phyloP scores from a whole-genome alignment of 2,797 vertebrate genomes.

The Bradypus variegatus region DNA sequence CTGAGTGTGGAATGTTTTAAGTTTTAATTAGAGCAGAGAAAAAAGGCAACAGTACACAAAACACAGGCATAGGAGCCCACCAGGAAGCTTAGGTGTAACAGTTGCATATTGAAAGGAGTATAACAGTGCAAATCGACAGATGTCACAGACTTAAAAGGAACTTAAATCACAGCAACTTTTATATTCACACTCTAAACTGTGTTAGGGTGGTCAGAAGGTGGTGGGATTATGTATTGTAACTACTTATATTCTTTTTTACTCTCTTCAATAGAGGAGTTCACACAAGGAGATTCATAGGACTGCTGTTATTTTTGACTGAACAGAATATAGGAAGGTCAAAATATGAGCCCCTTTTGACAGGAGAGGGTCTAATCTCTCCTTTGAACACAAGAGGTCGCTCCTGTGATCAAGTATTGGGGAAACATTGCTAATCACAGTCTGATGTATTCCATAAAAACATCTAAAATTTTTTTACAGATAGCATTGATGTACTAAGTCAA shows the following conservation, averaged over 20 bases:
- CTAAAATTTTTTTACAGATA: background rate
- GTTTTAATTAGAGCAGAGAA: slow-evolving; percentile 33
- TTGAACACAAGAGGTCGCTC: slow-evolving; percentile 77
- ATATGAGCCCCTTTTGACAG: background rate
- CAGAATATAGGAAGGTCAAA: slow-evolving; percentile 58
- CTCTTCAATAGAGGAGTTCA: background rate
- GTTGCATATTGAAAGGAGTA: background rate
- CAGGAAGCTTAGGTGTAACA: background rate
- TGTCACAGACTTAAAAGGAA: background rate
- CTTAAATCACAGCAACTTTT: background rate
- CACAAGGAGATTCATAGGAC: background rate
- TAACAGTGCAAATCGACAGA: background rate
- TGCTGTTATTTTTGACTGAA: background rate
- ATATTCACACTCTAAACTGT: background rate
- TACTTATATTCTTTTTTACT: background rate
- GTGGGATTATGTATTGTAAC: background rate
- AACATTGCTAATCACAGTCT: slow-evolving; percentile 56
- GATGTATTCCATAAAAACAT: slow-evolving; percentile 49
- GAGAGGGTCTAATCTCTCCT: slow-evolving; percentile 44
- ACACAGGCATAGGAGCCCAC: background rate
- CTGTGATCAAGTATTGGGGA: slow-evolving; percentile 59
- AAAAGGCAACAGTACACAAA: background rate
- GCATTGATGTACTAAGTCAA: background rate
- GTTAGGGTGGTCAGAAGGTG: background rate
- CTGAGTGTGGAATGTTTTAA: slow-evolving; percentile 7